Evolutionary conservation across 2,888 invertebrate species (phyloP).

Genomic region (Andrena fulva): DNA sequence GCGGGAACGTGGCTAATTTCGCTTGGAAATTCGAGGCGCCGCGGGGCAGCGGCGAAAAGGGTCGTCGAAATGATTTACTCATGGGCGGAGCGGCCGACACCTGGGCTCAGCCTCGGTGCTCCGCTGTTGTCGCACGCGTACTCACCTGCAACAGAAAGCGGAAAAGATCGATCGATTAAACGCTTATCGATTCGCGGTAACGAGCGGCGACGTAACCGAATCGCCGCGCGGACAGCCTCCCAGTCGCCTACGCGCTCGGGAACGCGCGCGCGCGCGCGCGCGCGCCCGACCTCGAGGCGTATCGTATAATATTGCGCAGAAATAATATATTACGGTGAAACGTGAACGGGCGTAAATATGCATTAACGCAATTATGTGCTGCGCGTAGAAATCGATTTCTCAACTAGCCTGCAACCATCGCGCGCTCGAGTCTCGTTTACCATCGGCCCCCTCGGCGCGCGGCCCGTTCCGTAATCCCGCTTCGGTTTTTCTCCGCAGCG

Average conservation of each 20-base stretch:
- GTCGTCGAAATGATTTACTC: slow-evolving; percentile 32
- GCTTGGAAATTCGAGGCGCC: neutral
- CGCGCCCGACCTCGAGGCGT: slow-evolving; percentile 49
- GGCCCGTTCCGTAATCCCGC: slow-evolving; percentile 19
- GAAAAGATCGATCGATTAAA: slow-evolving; percentile 62
- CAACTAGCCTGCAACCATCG: slow-evolving; percentile 39
- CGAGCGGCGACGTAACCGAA: neutral
- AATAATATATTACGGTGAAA: slow-evolving; percentile 73
- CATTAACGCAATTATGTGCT: slow-evolving; percentile 65
- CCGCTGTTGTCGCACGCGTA: slow-evolving; percentile 37
- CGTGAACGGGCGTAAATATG: slow-evolving; percentile 70
- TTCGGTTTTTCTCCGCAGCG: neutral
- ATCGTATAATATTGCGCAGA: slow-evolving; percentile 69
- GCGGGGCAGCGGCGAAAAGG: neutral
- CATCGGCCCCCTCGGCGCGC: slow-evolving; percentile 24
- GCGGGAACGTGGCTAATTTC: neutral
- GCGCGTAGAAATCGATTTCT: slow-evolving; percentile 47
- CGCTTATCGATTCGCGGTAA: slow-evolving; percentile 40
- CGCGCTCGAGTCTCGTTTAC: slow-evolving; percentile 37
- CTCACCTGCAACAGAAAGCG: slow-evolving; percentile 73
- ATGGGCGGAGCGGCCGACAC: slow-evolving; percentile 12
- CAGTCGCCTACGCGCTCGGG: slow-evolving; percentile 52
- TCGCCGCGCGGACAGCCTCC: slow-evolving; percentile 4
- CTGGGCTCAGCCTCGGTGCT: slow-evolving; percentile 24
- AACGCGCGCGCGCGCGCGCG: slow-evolving; percentile 32